These are phyloP conservation scores for Platycercus adscitus DNA, from an alignment of 2,113 vertebrate genomes.

Conservation along the genomic window DNA sequence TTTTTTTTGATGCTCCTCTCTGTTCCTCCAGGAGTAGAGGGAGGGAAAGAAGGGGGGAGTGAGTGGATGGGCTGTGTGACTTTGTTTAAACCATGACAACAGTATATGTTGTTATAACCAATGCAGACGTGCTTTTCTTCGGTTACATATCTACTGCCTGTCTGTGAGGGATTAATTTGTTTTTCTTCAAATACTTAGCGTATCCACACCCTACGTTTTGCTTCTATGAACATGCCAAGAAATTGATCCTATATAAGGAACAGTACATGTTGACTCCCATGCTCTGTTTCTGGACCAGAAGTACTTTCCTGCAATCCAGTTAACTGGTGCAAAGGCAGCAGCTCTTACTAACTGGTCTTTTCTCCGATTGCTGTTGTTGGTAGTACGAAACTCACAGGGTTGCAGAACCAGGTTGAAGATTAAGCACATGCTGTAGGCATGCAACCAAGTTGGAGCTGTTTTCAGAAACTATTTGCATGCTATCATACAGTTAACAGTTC, in stretches of 20 bases:
- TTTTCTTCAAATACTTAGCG: background rate
- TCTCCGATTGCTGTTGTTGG: background rate
- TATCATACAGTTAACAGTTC: background rate
- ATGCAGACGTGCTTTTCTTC: background rate
- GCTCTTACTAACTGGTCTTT: background rate
- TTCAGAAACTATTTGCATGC: background rate
- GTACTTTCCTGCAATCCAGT: background rate
- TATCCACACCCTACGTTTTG: background rate
- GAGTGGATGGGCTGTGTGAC: too few species aligned
- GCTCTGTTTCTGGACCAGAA: background rate
- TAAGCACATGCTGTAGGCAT: background rate
- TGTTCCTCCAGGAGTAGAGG: too few species aligned
- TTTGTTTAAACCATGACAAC: too few species aligned
- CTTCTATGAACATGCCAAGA: background rate
- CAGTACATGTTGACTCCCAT: rapidly evolving
- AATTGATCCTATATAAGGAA: background rate
- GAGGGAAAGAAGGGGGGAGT: too few species aligned
- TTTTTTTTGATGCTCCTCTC: too few species aligned
- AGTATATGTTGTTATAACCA: background rate
- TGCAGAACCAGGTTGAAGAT: background rate
- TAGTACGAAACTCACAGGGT: background rate
- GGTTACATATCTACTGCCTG: background rate
- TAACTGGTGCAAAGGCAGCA: background rate
- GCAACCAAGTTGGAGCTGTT: background rate
- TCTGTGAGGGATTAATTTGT: background rate